These are phyloP conservation scores for Stegodyphus mimosarum DNA, from an alignment of 1,140 invertebrate genomes.

Conservation along the genomic window DNA sequence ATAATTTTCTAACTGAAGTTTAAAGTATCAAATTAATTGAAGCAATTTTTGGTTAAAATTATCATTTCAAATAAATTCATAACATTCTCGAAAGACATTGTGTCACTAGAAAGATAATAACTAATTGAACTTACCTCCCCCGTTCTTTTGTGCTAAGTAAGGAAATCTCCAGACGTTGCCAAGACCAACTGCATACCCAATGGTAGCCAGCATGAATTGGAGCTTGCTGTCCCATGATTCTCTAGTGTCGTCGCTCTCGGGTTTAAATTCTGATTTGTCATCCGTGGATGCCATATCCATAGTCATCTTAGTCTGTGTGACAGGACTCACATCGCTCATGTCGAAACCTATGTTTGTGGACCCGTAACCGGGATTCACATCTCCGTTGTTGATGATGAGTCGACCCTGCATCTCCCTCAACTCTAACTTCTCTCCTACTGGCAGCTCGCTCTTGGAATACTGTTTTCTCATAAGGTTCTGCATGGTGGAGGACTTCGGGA, in stretches of 20 bases:
- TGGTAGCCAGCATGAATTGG: slow-evolving; percentile 89
- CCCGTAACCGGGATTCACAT: slow-evolving; percentile 74
- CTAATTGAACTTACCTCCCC: slow-evolving; percentile 75
- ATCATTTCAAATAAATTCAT: no score
- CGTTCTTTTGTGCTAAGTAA: slow-evolving; percentile 86
- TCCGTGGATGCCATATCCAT: slow-evolving; percentile 62
- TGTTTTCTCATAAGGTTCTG: slow-evolving; percentile 64
- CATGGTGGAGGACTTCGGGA: slow-evolving; percentile 51
- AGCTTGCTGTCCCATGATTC: slow-evolving; percentile 95
- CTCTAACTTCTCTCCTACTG: slow-evolving; percentile 70
- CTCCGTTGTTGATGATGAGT: slow-evolving; percentile 75
- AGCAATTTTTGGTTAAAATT: no score
- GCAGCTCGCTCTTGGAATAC: slow-evolving; percentile 60
- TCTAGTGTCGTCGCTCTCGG: slow-evolving; percentile 78
- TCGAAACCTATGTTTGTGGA: slow-evolving; percentile 84
- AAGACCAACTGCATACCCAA: slow-evolving; percentile 89
- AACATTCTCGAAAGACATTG: no score
- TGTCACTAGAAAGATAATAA: no score
- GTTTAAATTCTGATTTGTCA: slow-evolving; percentile 71
- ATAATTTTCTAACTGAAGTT: no score
- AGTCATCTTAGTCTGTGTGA: slow-evolving; percentile 47
- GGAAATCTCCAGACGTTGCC: slow-evolving; percentile 65
- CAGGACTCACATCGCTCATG: slow-evolving; percentile 75
- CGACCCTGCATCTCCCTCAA: slow-evolving; percentile 85
- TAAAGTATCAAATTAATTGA: no score